Percentiles rank a stretch among this genome's conserved stretches.
Evolutionary conservation across 2,113 vertebrate genomes (phyloP).

Genomic region (Pipa parva): DNA sequence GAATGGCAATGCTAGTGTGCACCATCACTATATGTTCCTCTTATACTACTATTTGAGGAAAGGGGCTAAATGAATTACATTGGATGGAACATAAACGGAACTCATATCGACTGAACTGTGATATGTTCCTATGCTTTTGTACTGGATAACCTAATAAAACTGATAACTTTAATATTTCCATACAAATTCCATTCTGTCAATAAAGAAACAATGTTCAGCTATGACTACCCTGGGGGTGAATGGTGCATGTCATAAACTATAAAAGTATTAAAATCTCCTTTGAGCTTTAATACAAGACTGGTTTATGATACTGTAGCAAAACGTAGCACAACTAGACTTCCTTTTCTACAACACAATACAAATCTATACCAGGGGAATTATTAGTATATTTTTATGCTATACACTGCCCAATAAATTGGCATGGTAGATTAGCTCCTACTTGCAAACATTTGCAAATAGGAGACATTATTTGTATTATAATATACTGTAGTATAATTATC

Average conservation of each 20-base stretch:
- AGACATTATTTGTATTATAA: no score
- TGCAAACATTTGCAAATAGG: no score
- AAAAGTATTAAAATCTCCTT: not conserved
- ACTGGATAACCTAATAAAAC: not conserved
- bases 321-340: no score
- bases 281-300: not conserved
- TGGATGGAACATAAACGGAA: not conserved
- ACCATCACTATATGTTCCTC: not conserved
- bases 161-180: not conserved
- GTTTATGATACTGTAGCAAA: not conserved
- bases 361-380: no score
- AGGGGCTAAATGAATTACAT: not conserved
- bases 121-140: not conserved
- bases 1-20: not conserved
- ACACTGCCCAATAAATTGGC: no score
- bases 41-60: no score
- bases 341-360: no score
- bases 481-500: no score
- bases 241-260: not conserved
- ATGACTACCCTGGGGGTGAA: slow-evolving; percentile 38
- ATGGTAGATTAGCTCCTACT: no score
- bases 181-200: not conserved
- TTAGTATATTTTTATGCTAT: no score
- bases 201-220: slow-evolving; percentile 17
- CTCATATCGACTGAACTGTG: not conserved